Conservation (phyloP, 2,113 vertebrate species). For the Sylvilagus bachmani region DNA sequence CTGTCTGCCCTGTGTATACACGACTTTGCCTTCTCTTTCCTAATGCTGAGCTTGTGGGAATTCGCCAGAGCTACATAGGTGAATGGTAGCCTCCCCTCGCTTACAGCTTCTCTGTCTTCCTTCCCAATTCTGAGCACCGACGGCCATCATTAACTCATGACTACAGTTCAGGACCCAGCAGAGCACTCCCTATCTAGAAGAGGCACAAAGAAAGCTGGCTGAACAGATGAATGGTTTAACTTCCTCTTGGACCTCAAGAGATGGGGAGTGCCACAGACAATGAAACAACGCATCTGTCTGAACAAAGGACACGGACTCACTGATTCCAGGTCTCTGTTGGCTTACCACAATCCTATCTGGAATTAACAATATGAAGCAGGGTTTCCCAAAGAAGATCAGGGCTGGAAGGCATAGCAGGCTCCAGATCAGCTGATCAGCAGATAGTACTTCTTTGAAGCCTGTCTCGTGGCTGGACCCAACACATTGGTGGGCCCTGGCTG, state of each 20-base stretch:
- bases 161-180: background rate
- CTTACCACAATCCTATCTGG: background rate
- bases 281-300: background rate
- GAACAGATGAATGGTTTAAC: background rate
- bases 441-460: constrained; percentile 13
- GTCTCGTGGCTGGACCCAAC: constrained; percentile 21
- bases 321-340: background rate
- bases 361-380: background rate
- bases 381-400: background rate
- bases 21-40: background rate
- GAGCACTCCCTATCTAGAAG: background rate
- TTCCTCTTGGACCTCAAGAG: background rate
- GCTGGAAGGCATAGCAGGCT: background rate
- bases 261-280: background rate
- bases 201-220: background rate
- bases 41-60: background rate
- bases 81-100: background rate
- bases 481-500: background rate
- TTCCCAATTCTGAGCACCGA: background rate
- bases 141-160: background rate
- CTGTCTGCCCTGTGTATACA: background rate
- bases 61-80: background rate
- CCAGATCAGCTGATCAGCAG: constrained; percentile 11
- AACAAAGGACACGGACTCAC: background rate
- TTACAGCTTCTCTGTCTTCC: background rate